Conservation (phyloP, 2,113 vertebrate genomes). For the Hepsetus odoe region DNA sequence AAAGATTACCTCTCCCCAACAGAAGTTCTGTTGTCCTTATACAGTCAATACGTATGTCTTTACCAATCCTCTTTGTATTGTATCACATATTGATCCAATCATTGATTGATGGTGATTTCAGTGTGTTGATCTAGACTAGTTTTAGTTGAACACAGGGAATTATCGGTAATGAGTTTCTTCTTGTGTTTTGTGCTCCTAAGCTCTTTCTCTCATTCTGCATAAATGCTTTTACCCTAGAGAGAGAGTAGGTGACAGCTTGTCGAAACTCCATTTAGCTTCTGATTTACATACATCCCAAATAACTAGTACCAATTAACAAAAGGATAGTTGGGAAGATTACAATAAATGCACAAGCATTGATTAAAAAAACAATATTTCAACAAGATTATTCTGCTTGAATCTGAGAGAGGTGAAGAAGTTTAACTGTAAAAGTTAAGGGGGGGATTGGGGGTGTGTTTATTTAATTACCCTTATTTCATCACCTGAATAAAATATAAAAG, state of each 20-base stretch:
- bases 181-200: background rate
- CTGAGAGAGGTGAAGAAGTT: no score
- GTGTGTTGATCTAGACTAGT: background rate
- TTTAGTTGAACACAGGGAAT: slow-evolving; percentile 4
- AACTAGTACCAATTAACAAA: no score
- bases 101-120: background rate
- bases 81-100: background rate
- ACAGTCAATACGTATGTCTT: background rate
- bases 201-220: background rate
- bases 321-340: no score
- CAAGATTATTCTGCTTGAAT: no score
- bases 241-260: background rate
- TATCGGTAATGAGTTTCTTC: slow-evolving; percentile 5
- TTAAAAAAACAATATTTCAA: no score
- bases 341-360: no score
- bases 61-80: background rate
- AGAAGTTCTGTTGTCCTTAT: background rate
- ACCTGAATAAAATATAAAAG: no score
- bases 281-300: no score
- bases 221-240: background rate
- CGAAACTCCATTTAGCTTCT: background rate
- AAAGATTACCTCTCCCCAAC: background rate
- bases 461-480: no score
- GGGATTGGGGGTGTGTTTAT: no score
- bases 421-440: no score